Percentiles rank a stretch among this genome's conserved stretches.
Evolutionary conservation across 2,113 vertebrate genomes (phyloP).

Genomic region (Sisor rabdophorus): DNA sequence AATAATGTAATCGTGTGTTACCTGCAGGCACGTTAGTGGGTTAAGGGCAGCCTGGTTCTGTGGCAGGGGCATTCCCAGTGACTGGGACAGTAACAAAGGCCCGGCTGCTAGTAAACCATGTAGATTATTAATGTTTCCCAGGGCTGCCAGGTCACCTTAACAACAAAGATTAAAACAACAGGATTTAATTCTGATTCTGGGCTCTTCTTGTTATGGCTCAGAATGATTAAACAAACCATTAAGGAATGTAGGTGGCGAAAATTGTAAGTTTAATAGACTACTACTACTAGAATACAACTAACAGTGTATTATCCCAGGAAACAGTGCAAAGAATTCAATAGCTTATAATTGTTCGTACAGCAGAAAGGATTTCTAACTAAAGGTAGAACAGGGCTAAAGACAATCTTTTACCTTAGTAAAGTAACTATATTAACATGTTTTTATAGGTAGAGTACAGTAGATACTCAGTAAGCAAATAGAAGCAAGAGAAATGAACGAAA

Average conservation of each 20-base stretch:
- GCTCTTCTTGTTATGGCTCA: neutral
- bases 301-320: too few relatives aligned
- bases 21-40: constrained; percentile 53
- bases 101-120: constrained; percentile 69
- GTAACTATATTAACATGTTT: too few relatives aligned
- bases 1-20: constrained; percentile 1
- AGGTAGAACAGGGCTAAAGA: too few relatives aligned
- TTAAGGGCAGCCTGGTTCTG: constrained; percentile 70
- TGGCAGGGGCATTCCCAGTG: constrained; percentile 79
- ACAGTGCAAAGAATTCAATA: neutral
- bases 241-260: too few relatives aligned
- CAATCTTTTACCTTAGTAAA: too few relatives aligned
- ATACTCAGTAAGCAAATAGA: too few relatives aligned
- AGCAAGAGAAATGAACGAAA: too few relatives aligned
- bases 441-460: too few relatives aligned
- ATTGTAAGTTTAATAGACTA: too few relatives aligned
- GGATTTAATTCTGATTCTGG: neutral
- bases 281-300: neutral
- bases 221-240: too few relatives aligned
- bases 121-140: constrained; percentile 63
- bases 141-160: constrained; percentile 76
- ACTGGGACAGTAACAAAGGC: constrained; percentile 70
- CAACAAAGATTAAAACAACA: neutral
- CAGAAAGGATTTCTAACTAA: neutral
- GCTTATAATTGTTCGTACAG: neutral